Evolutionary conservation across 2,797 vertebrate species (phyloP), one percentile per base, ranked within the genome.

Genomic region (Garrulus glandarius): DNA sequence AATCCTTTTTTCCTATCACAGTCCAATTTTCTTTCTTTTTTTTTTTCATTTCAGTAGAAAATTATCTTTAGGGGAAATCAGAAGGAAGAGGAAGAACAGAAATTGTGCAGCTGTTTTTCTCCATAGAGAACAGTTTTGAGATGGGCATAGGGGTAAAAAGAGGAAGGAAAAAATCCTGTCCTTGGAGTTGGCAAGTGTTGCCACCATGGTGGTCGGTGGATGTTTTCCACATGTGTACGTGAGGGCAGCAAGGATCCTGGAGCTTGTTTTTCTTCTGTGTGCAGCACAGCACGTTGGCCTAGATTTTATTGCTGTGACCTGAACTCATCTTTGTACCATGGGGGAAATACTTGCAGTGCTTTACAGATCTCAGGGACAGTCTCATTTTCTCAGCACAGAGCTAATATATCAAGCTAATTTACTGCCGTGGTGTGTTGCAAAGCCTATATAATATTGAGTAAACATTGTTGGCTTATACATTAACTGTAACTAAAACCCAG

Each of bases 401-500:
- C 94, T 96, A 97, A 97, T 96, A 95, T 89, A 97, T 97, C 95
- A 96, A 96, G 87, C 95, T 95, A 94, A 96, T 96, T 94, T 96
- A 96, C 93, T 93, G 83, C 92, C 0, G 3, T 91, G 88, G 83
- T 96, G 89, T 96, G 81, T 92, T 96, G 96, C 94, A 97, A 96
- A 96, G 96, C 95, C 96, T 80, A 80, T 97, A 94, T 96, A 95
- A 97, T 95, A 95, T 93, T 95, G 91, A 94, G 96, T 96, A 96
- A 98, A 96, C 92, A 96, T 85, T 89, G 89, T 96, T 96, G 96
- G 92, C 94, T 98, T 96, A 96, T 93, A 95, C 87, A 97, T 96
- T 96, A 96, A 97, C 92, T 95, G 93, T 95, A 97, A 96, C 94
- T 96, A 97, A 97, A 94, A 96, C 95, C 89, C 91, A 95, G 84